Base-by-base conservation (phyloP, 2,888 invertebrate genomes). In the Ochropleura leucogaster region DNA sequence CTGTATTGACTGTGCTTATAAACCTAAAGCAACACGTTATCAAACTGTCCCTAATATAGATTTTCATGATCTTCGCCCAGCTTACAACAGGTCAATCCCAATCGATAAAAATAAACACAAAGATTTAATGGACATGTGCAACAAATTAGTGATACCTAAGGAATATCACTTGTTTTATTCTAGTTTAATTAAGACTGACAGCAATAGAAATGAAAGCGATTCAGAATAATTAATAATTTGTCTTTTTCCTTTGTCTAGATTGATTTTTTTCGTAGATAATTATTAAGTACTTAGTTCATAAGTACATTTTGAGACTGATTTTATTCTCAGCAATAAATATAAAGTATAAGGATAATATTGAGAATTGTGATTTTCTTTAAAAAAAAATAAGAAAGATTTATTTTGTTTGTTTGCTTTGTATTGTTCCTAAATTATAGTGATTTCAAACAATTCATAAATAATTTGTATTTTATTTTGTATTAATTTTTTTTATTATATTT, bases 51-150 rank as follows among this genome's bases (percentile, higher is more conserved):
- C 42, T 47, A 47, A n/a, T 64, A 65, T 69, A 20, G 68, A 68
- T 59, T 47, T 59, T 47, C 4, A 40, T 68, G 59, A 68, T 68
- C 59, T 68, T 68, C 47, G 47, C 47, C 59, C 40, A 59, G 68
- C 68, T 68, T 53, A 70, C 51, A 44, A 53, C 20, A 70, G 46
- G 30, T 63, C 62, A 53, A 55, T 68, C n/a, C 44, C 40, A 53
- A 73, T 51, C 60, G 67, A 68, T 57, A 47, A 68, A 55, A 67
- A 67, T 67, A 67, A 57, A 44, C 46, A 46, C 46, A 63, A 63
- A 46, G 44, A 63, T n/a, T 63, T 63, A 44, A 63, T 63, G 62
- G 62, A 46, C 44, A 44, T 62, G 10, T 62, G 62, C 44, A 62
- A 62, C n/a, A 46, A 44, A 62, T 44, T 62, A 12, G 62, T 62